Base-by-base conservation (phyloP, 1,140 invertebrate genomes). In the Drosophila erecta region DNA sequence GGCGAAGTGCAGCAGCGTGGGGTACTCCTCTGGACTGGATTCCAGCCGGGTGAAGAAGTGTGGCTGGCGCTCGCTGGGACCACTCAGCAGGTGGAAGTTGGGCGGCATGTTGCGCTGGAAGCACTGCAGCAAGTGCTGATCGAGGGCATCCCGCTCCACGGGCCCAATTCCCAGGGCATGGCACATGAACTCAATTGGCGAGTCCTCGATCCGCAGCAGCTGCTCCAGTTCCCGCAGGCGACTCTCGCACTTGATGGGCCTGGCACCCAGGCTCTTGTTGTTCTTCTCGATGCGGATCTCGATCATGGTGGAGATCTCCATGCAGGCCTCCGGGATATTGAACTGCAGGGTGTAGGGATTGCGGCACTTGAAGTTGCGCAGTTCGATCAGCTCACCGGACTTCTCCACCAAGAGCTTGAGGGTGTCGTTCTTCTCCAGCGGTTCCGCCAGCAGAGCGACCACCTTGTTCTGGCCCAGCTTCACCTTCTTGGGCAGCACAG, bases 1-100 rank as follows among this genome's bases (percentile, higher is more conserved):
- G 1, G 97, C 96, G 92, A 98, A 98, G 90, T 98, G 97, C 7
- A 98, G 93, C 22, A 98, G 91, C 0, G 97, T 98, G 2, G 97
- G 97, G 85, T 96, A 96, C 84, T 97, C 96, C 90, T 97, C 96
- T 17, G 95, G 94, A 55, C 91, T 92, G 24, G 81, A 81, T 49
- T 93, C 92, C 17, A 90, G 81, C 12, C 76, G 83, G 43, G 71
- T 87, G 47, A 81, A 86, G 75, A 90, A 92, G 71, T 76, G 90
- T 12, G 83, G 76, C 43, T 90, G 78, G 7, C 93, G 93, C 66
- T 93, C 93, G 65, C 93, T 93, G 20, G 92, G 93, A 6, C 93
- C 94, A 38, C 95, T 94, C 8, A 97, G 92, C 6, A 96, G 93
- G 93, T 96, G 96, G 86, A 97, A 97, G 89, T 96, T 95, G 15